Evolutionary conservation across 2,888 invertebrate genomes (phyloP), one percentile per base, ranked within the genome.

Genomic region (Choreutis nemorana): DNA sequence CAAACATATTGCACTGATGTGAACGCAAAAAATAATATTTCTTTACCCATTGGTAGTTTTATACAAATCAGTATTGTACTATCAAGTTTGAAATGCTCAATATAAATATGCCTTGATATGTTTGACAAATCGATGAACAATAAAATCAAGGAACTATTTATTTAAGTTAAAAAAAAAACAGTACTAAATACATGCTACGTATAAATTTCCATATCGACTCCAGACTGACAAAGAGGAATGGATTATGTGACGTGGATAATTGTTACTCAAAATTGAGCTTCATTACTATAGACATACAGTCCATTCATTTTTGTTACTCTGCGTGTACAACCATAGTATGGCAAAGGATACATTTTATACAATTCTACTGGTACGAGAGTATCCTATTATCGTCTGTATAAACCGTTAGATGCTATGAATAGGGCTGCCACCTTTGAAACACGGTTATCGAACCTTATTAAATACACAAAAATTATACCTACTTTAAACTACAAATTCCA

Each of bases 21-120:
- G 12, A 18, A 18, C 15, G 23, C 11, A 23, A 6, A 8, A 8
- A 18, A 18, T 6, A 18, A 6, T 18, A 18, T 18, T 18, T n/a
- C n/a, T n/a, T 23, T 23, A 12, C 12, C 12, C 23, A 10, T 9
- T 23, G 10, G 8, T 23, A 12, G 23, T 10, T 23, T n/a, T n/a
- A n/a, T n/a, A 25, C 36, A 36, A 37, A 43, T 41, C 23, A 25
- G 23, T 16, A 30, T 31, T 33, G 24, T 16, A 30, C 24, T 28
- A n/a, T 30, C 23, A 23, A 23, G n/a, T n/a, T n/a, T n/a, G n/a
- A n/a, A n/a, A n/a, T n/a, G n/a, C n/a, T n/a, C n/a, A n/a, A n/a
- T n/a, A n/a, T n/a, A n/a, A n/a, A n/a, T n/a, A 26, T 26, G 47
- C 34, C 31, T 35, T 48, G 54, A 56, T 59, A 64, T 60, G 59